Percentiles rank a stretch among this genome's conserved stretches.
phyloP scores from a whole-genome alignment of 2,888 invertebrate genomes.

The Gerris lacustris region DNA sequence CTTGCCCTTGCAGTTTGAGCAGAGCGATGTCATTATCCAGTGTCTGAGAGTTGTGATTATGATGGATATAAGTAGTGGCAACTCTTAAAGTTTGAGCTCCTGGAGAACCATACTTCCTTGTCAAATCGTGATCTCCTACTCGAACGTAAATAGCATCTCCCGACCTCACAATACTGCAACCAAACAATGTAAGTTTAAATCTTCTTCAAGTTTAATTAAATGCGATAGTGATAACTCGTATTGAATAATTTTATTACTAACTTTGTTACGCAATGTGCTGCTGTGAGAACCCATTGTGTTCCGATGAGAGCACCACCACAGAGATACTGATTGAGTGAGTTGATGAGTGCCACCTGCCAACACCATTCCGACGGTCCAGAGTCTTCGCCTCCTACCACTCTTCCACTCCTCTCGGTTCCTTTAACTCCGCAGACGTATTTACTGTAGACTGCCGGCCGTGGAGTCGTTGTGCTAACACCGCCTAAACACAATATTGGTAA shows the following conservation, averaged over 20 bases:
- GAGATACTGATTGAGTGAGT: constrained; percentile 82
- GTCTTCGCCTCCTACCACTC: constrained; percentile 81
- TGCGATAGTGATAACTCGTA: too few species aligned
- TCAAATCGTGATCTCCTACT: constrained; percentile 84
- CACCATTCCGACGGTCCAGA: constrained; percentile 89
- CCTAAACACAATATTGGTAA: background rate
- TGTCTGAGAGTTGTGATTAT: constrained; percentile 90
- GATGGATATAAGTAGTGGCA: constrained; percentile 87
- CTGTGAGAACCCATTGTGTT: constrained; percentile 86
- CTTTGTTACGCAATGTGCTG: constrained; percentile 90
- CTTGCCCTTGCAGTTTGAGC: constrained; percentile 76
- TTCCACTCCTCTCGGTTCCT: constrained; percentile 45
- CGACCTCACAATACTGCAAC: constrained; percentile 71
- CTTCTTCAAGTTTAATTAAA: background rate
- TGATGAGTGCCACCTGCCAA: constrained; percentile 88
- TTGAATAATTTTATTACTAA: constrained; percentile 39
- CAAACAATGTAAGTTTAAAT: constrained; percentile 17
- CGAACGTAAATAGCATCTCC: constrained; percentile 87
- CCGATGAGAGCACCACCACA: constrained; percentile 88
- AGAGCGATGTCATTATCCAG: constrained; percentile 88
- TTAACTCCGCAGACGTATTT: constrained; percentile 89
- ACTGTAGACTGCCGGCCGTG: constrained; percentile 62
- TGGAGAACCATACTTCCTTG: constrained; percentile 78
- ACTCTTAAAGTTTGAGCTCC: constrained; percentile 83
- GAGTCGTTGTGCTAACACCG: constrained; percentile 44